These are phyloP conservation scores for Aplodontia rufa DNA, from an alignment of 2,113 vertebrate genomes.

Conservation along the genomic window DNA sequence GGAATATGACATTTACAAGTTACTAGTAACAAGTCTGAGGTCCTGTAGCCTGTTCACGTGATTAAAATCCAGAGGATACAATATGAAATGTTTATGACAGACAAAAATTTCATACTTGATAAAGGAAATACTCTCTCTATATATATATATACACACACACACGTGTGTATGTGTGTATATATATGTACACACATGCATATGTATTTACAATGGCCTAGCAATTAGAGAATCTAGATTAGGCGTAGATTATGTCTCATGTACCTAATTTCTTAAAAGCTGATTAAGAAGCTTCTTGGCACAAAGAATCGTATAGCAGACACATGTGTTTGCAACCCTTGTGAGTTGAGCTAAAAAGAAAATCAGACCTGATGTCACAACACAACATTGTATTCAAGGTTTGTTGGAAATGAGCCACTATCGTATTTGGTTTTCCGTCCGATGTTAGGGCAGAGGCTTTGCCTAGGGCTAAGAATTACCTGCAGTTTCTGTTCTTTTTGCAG, in stretches of 20 bases:
- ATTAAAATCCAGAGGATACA: background rate
- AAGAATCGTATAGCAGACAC: background rate
- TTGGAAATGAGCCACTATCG: background rate
- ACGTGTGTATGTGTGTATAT: no score
- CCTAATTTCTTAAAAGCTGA: background rate
- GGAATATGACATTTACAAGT: background rate
- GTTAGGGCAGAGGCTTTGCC: conserved; percentile 22
- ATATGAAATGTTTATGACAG: background rate
- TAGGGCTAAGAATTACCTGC: background rate
- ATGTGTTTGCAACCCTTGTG: conserved; percentile 1
- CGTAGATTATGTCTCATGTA: background rate
- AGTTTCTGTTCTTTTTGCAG: background rate
- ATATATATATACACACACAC: background rate
- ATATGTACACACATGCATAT: background rate
- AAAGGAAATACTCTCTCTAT: background rate
- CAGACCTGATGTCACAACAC: background rate
- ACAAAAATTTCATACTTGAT: background rate
- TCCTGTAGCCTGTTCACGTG: background rate
- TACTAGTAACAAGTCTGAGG: background rate
- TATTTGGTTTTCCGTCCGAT: conserved; percentile 29
- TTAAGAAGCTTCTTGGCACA: conserved; percentile 28
- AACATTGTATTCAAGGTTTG: background rate
- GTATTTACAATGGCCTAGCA: background rate
- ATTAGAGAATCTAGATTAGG: conserved; percentile 20
- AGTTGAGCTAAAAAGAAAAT: background rate